These are phyloP conservation scores for Calephelis perditalis DNA, from an alignment of 2,888 invertebrate species.

Conservation along the genomic window DNA sequence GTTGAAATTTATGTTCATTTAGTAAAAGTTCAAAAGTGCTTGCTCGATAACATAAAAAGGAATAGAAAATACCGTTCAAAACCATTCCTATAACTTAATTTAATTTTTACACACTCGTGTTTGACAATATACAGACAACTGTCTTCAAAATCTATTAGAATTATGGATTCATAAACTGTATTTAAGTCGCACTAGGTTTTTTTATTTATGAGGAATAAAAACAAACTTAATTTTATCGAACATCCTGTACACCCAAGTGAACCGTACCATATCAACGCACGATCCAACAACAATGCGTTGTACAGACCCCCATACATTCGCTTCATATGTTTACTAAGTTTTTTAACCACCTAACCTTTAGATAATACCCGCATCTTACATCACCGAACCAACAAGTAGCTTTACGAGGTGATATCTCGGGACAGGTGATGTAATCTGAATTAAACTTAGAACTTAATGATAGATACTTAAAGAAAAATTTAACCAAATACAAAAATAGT, in stretches of 20 bases:
- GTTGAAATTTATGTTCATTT: too few relatives aligned
- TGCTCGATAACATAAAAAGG: too few relatives aligned
- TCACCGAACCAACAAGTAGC: conserved; percentile 30
- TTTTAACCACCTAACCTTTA: conserved; percentile 35
- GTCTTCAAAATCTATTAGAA: too few relatives aligned
- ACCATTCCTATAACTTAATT: too few relatives aligned
- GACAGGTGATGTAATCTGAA: conserved; percentile 26
- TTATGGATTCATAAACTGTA: too few relatives aligned
- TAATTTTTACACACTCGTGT: too few relatives aligned
- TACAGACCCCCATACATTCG: conserved; percentile 49
- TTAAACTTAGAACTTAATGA: conserved; percentile 4
- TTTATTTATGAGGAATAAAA: not conserved
- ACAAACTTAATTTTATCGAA: not conserved
- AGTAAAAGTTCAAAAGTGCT: too few relatives aligned
- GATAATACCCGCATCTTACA: conserved; percentile 65
- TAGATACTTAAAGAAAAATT: too few relatives aligned
- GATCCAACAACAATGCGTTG: conserved; percentile 30
- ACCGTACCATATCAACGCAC: conserved; percentile 32
- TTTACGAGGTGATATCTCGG: conserved; percentile 24
- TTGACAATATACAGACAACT: too few relatives aligned
- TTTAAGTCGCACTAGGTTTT: not conserved
- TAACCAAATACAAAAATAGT: too few relatives aligned
- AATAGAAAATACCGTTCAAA: too few relatives aligned
- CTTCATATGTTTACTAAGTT: conserved; percentile 50
- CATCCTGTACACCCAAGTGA: conserved; percentile 31